Conservation (phyloP, 1,140 invertebrate genomes). For the Cephus cinctus region DNA sequence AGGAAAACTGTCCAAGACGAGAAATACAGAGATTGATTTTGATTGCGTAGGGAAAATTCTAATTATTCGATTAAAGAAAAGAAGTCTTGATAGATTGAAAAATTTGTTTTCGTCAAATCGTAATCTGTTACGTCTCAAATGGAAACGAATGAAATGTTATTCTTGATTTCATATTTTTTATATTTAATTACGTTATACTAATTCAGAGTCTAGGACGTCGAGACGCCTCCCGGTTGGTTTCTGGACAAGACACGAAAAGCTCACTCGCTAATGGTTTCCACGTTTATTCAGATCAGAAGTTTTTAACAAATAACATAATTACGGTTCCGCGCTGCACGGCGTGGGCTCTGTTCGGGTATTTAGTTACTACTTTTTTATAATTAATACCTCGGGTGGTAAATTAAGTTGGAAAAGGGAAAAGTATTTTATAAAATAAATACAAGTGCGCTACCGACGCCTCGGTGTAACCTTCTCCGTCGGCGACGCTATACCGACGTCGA, state of each 20-base stretch:
- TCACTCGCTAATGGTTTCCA: constrained; percentile 32
- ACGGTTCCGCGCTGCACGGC: constrained; percentile 34
- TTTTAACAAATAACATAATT: constrained; percentile 51
- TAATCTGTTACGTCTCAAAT: too few species aligned
- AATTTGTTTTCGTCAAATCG: not conserved
- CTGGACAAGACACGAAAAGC: not conserved
- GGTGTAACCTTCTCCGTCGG: too few species aligned
- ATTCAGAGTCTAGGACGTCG: too few species aligned
- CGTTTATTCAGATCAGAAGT: constrained; percentile 49
- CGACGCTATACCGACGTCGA: too few species aligned
- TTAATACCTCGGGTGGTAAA: constrained; percentile 51
- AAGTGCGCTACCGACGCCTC: too few species aligned
- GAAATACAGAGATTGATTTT: constrained; percentile 13
- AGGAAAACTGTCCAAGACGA: constrained; percentile 14
- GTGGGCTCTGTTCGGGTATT: constrained; percentile 42
- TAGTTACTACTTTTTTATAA: constrained; percentile 54
- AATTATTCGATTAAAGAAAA: too few species aligned
- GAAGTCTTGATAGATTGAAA: not conserved
- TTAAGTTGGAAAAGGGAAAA: constrained; percentile 42
- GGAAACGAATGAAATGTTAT: not conserved
- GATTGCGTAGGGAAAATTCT: constrained; percentile 27
- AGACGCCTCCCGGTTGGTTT: too few species aligned
- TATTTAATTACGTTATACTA: not conserved
- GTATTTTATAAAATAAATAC: constrained; percentile 44
- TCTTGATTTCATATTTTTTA: not conserved